Base-by-base conservation (phyloP, 2,113 vertebrate genomes). In the Lepisosteus oculatus region DNA sequence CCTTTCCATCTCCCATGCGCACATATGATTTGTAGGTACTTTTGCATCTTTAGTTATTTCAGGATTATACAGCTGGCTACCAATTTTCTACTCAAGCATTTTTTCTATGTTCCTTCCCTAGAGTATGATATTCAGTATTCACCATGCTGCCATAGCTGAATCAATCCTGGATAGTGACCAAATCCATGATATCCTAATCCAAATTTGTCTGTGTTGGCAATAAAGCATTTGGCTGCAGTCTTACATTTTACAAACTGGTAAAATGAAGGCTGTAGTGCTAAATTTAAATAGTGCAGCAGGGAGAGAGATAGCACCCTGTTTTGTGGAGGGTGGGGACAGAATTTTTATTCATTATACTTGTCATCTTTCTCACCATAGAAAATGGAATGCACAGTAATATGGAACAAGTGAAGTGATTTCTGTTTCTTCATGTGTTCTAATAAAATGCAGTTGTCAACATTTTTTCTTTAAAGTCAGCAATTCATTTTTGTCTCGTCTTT, bases 161-260 rank as follows among this genome's bases (percentile, higher is more conserved):
- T 70, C 59, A 67, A 64, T 54, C 70, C 72, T 80, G 84, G 81
- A 77, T 64, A 64, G 61, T 56, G 59, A 74, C 75, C 77, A 82
- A 65, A 42, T 13, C 29, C 41, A 77, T 67, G 47, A 84, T 70
- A 74, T 78, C 74, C 71, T 68, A 80, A 74, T 80, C 76, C 56
- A 75, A 77, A 74, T 74, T 67, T 67, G 56, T 73, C 55, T 67
- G 47, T 75, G 44, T 69, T 77, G 77, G 76, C 77, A 78, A 45
- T 17, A 9, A 15, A 61, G 3, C 65, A 54, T 73, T 78, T 82
- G 79, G 77, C 74, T 68, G 56, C 55, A 63, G 71, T 54, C 65
- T 75, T 68, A 65, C 62, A 66, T 71, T 71, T 70, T 67, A 75
- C 11, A 72, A 44, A 66, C 14, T 14, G 55, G 47, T 71, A 65